Percentiles rank a stretch among this genome's conserved stretches.
phyloP scores from a whole-genome alignment of 2,888 invertebrate genomes.

The Epinotia bilunana region DNA sequence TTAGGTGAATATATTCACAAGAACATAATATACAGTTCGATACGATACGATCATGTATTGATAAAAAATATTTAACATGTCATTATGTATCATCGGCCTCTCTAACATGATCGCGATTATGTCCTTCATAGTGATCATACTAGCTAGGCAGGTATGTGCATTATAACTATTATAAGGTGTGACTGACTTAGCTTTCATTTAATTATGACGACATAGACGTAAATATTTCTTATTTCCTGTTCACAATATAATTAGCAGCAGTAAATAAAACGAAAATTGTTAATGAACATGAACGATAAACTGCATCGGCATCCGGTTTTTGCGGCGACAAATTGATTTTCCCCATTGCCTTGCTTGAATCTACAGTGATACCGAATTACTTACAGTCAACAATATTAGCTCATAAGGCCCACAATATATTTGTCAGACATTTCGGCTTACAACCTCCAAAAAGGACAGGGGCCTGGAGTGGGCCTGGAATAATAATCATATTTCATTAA shows the following conservation, averaged over 20 bases:
- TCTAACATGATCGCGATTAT: too few species aligned
- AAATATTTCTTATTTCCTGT: slow-evolving; percentile 6
- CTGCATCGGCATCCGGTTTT: slow-evolving; percentile 23
- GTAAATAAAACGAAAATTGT: slow-evolving; percentile 7
- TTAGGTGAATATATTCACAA: too few species aligned
- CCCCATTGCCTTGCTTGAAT: not conserved
- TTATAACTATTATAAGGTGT: too few species aligned
- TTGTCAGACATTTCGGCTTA: not conserved
- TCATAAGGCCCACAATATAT: not conserved
- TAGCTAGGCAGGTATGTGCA: too few species aligned
- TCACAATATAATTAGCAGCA: slow-evolving; percentile 6
- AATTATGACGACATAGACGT: not conserved
- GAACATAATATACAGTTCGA: too few species aligned
- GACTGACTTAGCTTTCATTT: too few species aligned
- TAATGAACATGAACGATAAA: slow-evolving; percentile 33
- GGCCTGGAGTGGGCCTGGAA: not conserved
- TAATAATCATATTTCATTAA: not conserved
- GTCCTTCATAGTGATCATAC: too few species aligned
- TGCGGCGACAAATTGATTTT: slow-evolving; percentile 5
- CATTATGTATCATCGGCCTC: too few species aligned
- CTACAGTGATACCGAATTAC: not conserved
- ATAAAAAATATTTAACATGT: too few species aligned
- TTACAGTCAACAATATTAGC: not conserved
- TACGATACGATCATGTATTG: too few species aligned
- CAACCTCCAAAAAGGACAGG: not conserved